phyloP scores from a whole-genome alignment of 1,140 invertebrate genomes.

The Vollenhovia emeryi region DNA sequence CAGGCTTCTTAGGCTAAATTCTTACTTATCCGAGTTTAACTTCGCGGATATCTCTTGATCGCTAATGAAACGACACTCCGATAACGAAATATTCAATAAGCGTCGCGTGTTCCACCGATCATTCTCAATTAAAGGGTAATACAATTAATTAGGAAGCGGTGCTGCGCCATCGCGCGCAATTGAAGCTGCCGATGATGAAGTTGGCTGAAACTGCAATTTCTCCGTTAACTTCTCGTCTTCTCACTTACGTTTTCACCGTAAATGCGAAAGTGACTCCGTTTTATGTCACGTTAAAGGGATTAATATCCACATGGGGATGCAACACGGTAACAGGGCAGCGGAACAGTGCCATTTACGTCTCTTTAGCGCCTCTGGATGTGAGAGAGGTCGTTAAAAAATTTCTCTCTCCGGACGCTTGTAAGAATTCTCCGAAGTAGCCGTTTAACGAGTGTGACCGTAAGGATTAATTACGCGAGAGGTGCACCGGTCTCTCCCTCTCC shows the following conservation, averaged over 20 bases:
- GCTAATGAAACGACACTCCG: background rate
- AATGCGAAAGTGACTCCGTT: background rate
- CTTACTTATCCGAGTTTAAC: background rate
- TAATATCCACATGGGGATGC: constrained; percentile 15
- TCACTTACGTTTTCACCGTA: background rate
- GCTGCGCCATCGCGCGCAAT: constrained; percentile 2
- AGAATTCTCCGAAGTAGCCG: constrained; percentile 22
- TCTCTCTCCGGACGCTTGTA: background rate
- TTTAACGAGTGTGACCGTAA: constrained; percentile 49
- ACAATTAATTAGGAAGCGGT: constrained; percentile 22
- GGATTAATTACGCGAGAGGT: background rate
- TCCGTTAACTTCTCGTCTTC: background rate
- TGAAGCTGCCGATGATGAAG: constrained; percentile 13
- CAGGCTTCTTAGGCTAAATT: background rate
- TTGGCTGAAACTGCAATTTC: constrained; percentile 48
- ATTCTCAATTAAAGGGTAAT: background rate
- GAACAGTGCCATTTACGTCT: constrained; percentile 32
- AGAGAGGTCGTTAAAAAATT: constrained; percentile 9
- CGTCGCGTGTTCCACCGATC: background rate
- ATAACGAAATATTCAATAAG: background rate
- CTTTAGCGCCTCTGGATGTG: background rate
- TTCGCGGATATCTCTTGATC: background rate
- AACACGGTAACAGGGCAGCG: background rate
- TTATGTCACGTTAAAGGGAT: constrained; percentile 27
- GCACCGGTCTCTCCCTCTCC: too few species aligned